Percentiles rank a stretch among this genome's conserved stretches.
These are phyloP conservation scores for Centrocercus urophasianus DNA, from an alignment of 2,113 vertebrate species.

Conservation along the genomic window DNA sequence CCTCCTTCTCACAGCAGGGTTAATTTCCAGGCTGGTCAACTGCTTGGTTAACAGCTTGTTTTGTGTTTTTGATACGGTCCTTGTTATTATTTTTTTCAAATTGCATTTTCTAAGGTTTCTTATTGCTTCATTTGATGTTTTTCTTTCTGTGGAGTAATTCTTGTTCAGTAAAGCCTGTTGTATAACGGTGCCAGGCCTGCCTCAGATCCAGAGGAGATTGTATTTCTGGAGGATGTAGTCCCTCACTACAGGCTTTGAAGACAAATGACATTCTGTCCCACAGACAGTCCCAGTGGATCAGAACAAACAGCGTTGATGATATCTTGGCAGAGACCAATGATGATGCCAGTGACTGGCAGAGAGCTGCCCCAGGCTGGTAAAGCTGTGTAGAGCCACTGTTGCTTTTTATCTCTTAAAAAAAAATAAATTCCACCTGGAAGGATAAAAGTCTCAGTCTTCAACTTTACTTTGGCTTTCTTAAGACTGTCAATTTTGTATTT, in stretches of 20 bases:
- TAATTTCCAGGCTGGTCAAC: background rate
- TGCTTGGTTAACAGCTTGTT: background rate
- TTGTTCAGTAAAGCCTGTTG: background rate
- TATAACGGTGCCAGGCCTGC: background rate
- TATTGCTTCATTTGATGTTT: background rate
- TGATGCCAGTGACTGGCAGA: background rate
- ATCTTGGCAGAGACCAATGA: background rate
- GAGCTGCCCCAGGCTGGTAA: background rate
- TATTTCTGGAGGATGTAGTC: background rate
- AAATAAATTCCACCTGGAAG: background rate
- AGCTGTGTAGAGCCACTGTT: background rate
- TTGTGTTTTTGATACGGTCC: background rate
- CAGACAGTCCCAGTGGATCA: background rate
- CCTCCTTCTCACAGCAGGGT: background rate
- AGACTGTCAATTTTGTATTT: background rate
- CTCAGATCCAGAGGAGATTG: background rate
- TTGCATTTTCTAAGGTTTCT: background rate
- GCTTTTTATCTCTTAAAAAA: background rate
- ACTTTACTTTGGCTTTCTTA: background rate
- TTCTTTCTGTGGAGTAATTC: background rate
- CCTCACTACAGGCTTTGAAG: background rate
- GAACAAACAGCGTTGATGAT: background rate
- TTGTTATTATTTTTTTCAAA: background rate
- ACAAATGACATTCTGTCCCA: slow-evolving; percentile 4
- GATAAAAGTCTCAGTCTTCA: background rate